Evolutionary conservation across 2,113 vertebrate species (phyloP), one percentile per base, ranked within the genome.

Genomic region (Cinclus mexicanus): DNA sequence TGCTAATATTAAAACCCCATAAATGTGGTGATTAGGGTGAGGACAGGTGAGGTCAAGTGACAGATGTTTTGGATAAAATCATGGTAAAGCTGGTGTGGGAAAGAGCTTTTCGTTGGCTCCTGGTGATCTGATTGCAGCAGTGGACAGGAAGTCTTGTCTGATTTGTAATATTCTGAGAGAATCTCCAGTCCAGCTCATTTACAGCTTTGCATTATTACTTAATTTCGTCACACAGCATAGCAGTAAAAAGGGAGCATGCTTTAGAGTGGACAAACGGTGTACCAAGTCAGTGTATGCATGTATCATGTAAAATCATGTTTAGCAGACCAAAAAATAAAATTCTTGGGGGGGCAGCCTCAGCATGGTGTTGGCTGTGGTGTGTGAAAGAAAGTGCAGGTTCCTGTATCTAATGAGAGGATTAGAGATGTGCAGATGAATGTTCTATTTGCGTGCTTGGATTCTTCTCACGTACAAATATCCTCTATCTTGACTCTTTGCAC

Each of bases 401-500:
- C 68, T 46, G 56, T 88, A 4, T 79, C 72, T 92, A 81, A 68
- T 74, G 76, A 87, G 65, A 64, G 52, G 60, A 82, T 78, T 81
- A 52, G 69, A 64, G 78, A 56, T 64, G 61, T 78, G 83, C 69
- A 75, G 68, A 69, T 82, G 52, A 39, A 46, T 10, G 57, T n/a
- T 83, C 3, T 26, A 4, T 92, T 74, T 64, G 68, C 0, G 4
- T 49, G 60, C 72, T 60, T 86, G 60, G 82, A 88, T 92, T 93
- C 93, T 86, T 90, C 83, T 86, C 88, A 90, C 50, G n/a, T 70
- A 90, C 76, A 68, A 8, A 82, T 89, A 35, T 60, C 85, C 90
- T 86, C 52, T 49, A 47, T 92, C 76, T 59, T 93, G 88, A 96
- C 85, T 90, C 88, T 77, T 88, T 87, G 90, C 88, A 87, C 85